These are phyloP conservation scores for Poeciliopsis turneri DNA, from an alignment of 2,797 vertebrate genomes.

Conservation along the genomic window DNA sequence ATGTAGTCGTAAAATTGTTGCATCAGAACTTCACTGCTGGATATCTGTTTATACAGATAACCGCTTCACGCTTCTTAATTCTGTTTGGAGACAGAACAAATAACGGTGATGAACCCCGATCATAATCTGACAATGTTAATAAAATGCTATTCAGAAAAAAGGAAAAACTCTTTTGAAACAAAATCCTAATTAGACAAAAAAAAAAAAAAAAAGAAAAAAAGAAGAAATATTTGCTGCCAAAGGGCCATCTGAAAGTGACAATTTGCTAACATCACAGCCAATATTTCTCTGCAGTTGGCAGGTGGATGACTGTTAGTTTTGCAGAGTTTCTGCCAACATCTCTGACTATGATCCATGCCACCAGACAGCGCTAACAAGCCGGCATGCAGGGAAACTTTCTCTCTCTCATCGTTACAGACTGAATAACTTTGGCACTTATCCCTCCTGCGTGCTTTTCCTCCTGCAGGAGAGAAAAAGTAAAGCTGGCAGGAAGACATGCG, in stretches of 20 bases:
- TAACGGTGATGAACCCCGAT: neutral
- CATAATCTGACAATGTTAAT: constrained; percentile 8
- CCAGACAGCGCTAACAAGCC: constrained; percentile 29
- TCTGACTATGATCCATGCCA: constrained; percentile 31
- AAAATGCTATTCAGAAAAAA: neutral
- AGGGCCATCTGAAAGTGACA: constrained; percentile 34
- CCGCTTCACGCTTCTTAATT: neutral
- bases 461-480: constrained; percentile 8
- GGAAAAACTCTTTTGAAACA: constrained; percentile 30
- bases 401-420: constrained; percentile 33
- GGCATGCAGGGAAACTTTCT: constrained; percentile 7
- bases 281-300: constrained; percentile 53
- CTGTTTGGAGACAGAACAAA: too few relatives aligned
- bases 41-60: neutral
- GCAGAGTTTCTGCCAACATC: constrained; percentile 48
- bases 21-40: neutral
- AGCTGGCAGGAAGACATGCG: neutral
- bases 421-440: constrained; percentile 19
- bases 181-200: constrained; percentile 28
- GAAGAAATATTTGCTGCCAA: constrained; percentile 11
- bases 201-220: constrained; percentile 11
- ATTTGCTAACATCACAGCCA: constrained; percentile 30
- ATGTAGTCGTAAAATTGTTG: neutral
- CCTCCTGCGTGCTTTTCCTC: constrained; percentile 1
- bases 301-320: constrained; percentile 34